Evolutionary conservation across 2,113 vertebrate genomes (phyloP), one percentile per base, ranked within the genome.

Genomic region (Grammomys dolichurus): DNA sequence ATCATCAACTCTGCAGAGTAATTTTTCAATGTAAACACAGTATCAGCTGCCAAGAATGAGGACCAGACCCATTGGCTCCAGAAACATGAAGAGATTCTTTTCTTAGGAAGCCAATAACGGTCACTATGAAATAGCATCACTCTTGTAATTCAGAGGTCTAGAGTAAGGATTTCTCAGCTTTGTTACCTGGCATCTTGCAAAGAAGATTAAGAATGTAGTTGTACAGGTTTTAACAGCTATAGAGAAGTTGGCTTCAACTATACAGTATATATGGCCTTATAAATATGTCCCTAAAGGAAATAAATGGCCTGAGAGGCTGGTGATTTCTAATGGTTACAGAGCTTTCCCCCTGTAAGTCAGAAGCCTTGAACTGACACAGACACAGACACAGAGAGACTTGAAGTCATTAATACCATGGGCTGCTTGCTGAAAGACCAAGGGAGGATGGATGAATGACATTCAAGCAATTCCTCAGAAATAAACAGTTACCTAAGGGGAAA

Each of bases 181-280:
- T 65, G 84, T 93, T 75, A 84, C 67, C 11, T 89, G 73, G 90
- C 87, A 81, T 78, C 91, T 93, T 90, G 80, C 60, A 87, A 93
- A 91, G 88, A 95, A 96, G 90, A 92, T 94, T 95, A 97, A 97
- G 97, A 97, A 97, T 88, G 96, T 9, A 88, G 60, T 91, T 91
- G 76, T 91, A 93, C 10, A 77, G 90, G 96, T 96, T 94, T 96
- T 96, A 93, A 94, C 4, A 72, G 91, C 85, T 56, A 89, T 0
- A 14, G 75, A 81, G 88, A 96, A 84, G 93, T 87, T 73, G 3
- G 67, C 81, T 92, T 94, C 92, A 93, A 87, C 95, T 91, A 96
- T 82, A 87, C 20, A 91, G 86, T 72, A 96, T 33, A 65, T n/a
- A 73, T 2, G 91, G 77, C 86, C 90, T 95, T 90, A 92, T 93